Conservation (phyloP, 2,113 vertebrate species). For the Microcebus tavaratra region DNA sequence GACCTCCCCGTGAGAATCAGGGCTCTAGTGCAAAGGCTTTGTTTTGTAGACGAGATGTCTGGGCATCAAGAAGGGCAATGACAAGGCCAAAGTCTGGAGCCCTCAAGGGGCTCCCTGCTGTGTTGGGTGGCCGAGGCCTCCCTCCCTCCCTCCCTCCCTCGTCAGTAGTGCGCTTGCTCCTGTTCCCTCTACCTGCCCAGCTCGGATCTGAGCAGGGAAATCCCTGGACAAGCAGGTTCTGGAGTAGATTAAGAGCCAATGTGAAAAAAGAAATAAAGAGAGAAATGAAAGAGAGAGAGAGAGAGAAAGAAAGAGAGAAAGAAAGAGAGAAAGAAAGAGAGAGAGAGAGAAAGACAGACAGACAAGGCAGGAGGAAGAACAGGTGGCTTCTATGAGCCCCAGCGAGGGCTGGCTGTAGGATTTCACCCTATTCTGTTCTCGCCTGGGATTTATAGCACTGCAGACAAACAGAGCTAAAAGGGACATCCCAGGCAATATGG, state of each 20-base stretch:
- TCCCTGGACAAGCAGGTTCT: not conserved
- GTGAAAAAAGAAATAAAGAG: not conserved
- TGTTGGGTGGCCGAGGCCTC: too few species aligned
- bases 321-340: too few species aligned
- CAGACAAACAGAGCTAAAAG: not conserved
- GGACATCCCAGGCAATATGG: not conserved
- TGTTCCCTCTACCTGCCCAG: not conserved
- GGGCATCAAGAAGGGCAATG: fast-evolving
- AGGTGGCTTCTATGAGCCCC: not conserved
- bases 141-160: not conserved
- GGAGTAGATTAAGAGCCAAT: not conserved
- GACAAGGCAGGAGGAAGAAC: not conserved
- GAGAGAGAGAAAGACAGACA: not conserved
- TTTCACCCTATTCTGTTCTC: not conserved
- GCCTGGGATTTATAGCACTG: not conserved
- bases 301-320: too few species aligned
- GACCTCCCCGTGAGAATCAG: not conserved
- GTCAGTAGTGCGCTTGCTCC: not conserved
- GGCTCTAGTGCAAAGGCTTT: not conserved
- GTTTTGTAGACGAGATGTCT: not conserved
- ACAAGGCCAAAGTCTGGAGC: not conserved
- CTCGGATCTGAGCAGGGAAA: not conserved
- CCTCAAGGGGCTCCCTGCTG: fast-evolving
- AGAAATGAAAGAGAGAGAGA: too few species aligned
- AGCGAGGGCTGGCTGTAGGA: not conserved